Percentiles rank a stretch among this genome's conserved stretches.
These are phyloP conservation scores for Nymphicus hollandicus DNA, from an alignment of 2,113 vertebrate genomes.

Conservation along the genomic window DNA sequence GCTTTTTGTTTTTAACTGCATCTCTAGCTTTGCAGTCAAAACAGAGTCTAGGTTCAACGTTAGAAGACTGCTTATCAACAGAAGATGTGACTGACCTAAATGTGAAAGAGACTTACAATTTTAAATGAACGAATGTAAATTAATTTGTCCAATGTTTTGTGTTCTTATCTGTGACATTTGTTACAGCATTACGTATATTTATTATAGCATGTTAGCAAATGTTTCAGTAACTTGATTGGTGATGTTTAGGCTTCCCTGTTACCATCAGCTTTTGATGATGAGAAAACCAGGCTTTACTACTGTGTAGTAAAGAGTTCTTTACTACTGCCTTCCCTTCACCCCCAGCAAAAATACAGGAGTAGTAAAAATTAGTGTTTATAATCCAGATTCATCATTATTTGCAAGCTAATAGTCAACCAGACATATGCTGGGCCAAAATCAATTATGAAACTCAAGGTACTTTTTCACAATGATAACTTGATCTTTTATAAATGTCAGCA, in stretches of 20 bases:
- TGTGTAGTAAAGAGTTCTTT: not conserved
- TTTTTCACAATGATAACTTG: conserved; percentile 40
- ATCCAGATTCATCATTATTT: not conserved
- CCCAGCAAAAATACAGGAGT: not conserved
- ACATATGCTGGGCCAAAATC: conserved; percentile 1
- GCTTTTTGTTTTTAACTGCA: not conserved
- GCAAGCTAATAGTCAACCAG: not conserved
- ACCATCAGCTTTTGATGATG: not conserved
- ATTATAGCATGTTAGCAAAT: not conserved
- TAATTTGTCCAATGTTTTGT: not conserved
- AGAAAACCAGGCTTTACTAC: not conserved
- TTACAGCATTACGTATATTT: not conserved
- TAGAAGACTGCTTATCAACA: not conserved
- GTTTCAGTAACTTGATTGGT: not conserved
- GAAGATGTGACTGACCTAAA: not conserved
- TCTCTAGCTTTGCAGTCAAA: not conserved
- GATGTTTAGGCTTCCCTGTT: not conserved
- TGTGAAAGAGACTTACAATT: not conserved
- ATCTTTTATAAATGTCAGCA: conserved; percentile 47
- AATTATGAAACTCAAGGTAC: not conserved
- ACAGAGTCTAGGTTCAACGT: not conserved
- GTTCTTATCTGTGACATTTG: not conserved
- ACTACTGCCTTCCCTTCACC: not conserved
- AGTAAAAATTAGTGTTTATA: not conserved
- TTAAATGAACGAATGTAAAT: not conserved